phyloP scores from a whole-genome alignment of 2,797 vertebrate species.

The Phalanger gymnotis region DNA sequence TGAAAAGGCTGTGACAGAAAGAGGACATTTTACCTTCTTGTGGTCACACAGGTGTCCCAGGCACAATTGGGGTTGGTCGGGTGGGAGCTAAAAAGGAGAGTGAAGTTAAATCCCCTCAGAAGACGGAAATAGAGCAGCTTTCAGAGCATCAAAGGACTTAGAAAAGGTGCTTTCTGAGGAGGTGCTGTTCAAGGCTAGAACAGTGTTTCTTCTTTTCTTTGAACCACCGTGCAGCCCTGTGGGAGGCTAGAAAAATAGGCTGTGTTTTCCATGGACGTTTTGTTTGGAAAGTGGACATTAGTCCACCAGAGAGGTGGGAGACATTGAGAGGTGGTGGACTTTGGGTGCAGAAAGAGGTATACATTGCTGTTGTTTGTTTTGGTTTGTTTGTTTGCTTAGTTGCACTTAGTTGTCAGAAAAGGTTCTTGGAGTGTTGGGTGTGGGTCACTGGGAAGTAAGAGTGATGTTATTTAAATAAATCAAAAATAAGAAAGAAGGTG shows the following conservation, averaged over 20 bases:
- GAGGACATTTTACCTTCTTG: slow-evolving; percentile 12
- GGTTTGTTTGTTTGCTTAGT: background rate
- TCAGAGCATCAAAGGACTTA: slow-evolving; percentile 10
- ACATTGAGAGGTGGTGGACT: background rate
- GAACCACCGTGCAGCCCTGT: background rate
- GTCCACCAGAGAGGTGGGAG: background rate
- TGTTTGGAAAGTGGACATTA: background rate
- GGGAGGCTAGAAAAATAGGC: slow-evolving; percentile 14
- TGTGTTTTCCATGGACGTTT: slow-evolving; percentile 33
- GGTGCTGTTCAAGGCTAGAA: background rate
- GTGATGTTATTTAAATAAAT: background rate
- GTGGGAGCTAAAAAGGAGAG: background rate
- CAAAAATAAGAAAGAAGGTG: background rate
- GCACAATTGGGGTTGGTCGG: slow-evolving; percentile 2
- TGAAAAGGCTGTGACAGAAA: slow-evolving; percentile 72
- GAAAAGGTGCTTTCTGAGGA: slow-evolving; percentile 12
- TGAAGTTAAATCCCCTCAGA: slow-evolving; percentile 11
- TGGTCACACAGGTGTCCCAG: background rate
- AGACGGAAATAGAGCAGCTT: slow-evolving; percentile 13
- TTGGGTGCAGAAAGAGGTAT: background rate
- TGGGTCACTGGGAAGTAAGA: background rate
- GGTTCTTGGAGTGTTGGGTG: background rate
- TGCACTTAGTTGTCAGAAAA: background rate
- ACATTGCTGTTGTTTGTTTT: background rate
- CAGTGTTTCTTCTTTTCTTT: slow-evolving; percentile 16